phyloP scores from a whole-genome alignment of 2,113 vertebrate species.

The Oncorhynchus gorbuscha region DNA sequence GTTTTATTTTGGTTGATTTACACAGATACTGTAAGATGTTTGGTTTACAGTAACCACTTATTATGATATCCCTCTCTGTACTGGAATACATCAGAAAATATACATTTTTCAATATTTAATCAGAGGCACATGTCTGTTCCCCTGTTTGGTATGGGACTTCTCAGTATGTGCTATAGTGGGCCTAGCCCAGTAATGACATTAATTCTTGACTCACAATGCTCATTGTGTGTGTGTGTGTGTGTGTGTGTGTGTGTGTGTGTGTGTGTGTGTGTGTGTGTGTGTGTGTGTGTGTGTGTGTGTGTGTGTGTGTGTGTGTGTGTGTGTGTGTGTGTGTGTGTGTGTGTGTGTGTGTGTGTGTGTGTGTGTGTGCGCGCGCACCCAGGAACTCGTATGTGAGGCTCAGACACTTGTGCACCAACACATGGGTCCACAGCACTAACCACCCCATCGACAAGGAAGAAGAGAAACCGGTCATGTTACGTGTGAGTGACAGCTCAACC shows the following conservation, averaged over 20 bases:
- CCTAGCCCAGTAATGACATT: no score
- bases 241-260: neutral
- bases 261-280: neutral
- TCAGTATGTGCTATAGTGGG: neutral
- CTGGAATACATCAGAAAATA: neutral
- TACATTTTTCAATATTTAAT: neutral
- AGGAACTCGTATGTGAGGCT: conserved; percentile 98
- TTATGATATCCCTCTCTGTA: neutral
- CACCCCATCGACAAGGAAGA: conserved; percentile 99
- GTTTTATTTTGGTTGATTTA: no score
- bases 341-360: neutral
- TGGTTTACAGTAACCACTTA: neutral
- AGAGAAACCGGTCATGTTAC: conserved; percentile 97
- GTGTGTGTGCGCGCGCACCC: conserved; percentile 8
- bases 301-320: neutral
- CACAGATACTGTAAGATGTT: neutral
- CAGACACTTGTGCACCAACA: conserved; percentile 97
- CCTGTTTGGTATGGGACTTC: neutral
- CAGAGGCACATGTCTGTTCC: neutral
- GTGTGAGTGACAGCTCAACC: conserved; percentile 70
- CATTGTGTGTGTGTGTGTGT: neutral
- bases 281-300: neutral
- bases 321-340: no score
- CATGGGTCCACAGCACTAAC: conserved; percentile 98
- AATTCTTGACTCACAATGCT: no score